Conservation (phyloP, 2,888 invertebrate species). For the Operophtera brumata region DNA sequence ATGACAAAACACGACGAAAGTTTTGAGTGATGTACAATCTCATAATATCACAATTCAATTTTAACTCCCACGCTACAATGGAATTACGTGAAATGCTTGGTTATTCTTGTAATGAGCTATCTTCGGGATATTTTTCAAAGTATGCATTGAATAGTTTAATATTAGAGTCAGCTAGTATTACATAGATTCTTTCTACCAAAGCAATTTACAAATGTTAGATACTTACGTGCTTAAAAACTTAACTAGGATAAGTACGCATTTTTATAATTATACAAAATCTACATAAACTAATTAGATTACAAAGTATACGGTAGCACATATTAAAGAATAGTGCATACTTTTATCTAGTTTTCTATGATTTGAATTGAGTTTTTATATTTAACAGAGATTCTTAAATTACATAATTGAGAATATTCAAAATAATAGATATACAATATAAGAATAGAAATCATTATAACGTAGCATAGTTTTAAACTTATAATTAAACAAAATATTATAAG, state of each 20-base stretch:
- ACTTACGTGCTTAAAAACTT: constrained; percentile 16
- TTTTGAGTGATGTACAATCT: constrained; percentile 27
- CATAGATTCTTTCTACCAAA: constrained; percentile 16
- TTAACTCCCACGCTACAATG: constrained; percentile 1
- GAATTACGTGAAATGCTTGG: constrained; percentile 12
- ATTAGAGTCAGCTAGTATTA: constrained; percentile 6
- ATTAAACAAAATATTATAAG: not conserved
- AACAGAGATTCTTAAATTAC: constrained; percentile 20
- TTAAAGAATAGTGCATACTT: constrained; percentile 15
- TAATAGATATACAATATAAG: not conserved
- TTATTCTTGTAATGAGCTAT: constrained; percentile 3
- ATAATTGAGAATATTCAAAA: not conserved
- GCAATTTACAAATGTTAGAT: constrained; percentile 21
- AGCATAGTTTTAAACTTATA: not conserved
- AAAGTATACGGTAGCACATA: constrained; percentile 17
- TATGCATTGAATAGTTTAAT: constrained; percentile 2
- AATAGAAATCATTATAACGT: not conserved
- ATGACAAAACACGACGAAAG: constrained; percentile 15
- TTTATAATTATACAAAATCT: constrained; percentile 21
- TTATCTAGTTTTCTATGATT: constrained; percentile 12
- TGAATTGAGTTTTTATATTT: constrained; percentile 13
- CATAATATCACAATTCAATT: constrained; percentile 28
- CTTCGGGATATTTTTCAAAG: not conserved
- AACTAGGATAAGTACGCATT: constrained; percentile 25
- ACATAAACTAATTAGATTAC: constrained; percentile 12